A percentile compares a stretch with the other conserved stretches of the same genome.
Evolutionary conservation across 2,113 vertebrate genomes (phyloP).

Genomic region (Varanus salvator): DNA sequence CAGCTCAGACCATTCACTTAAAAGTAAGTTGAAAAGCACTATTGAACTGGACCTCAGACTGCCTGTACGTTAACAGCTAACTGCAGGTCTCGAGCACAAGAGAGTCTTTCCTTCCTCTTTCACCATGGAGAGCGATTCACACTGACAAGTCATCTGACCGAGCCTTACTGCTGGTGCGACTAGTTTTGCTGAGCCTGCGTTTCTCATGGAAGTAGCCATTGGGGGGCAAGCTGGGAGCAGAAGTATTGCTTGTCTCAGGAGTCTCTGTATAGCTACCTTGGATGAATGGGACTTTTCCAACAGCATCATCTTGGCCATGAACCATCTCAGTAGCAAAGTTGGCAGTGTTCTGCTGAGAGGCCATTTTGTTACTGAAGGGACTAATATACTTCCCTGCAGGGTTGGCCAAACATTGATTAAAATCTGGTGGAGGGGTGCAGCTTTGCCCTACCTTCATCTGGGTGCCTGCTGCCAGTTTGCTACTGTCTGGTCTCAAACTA

Average conservation of each 20-base stretch:
- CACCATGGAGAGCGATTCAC: conserved; percentile 62
- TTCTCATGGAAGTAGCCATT: conserved; percentile 84
- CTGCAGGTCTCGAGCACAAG: background rate
- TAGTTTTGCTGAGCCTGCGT: conserved; percentile 89
- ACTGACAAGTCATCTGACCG: conserved; percentile 91
- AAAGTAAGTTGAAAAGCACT: background rate
- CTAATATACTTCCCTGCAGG: conserved; percentile 79
- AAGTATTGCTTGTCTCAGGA: conserved; percentile 69
- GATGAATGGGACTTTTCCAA: conserved; percentile 79
- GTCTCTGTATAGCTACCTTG: conserved; percentile 81
- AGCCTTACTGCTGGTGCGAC: conserved; percentile 86
- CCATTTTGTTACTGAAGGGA: conserved; percentile 88
- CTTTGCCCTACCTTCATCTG: conserved; percentile 63
- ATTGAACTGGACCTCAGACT: conserved; percentile 14
- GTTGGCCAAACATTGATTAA: conserved; percentile 85
- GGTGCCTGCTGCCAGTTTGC: conserved; percentile 68
- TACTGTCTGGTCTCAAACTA: conserved; percentile 36
- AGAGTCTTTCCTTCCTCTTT: conserved; percentile 5
- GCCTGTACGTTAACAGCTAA: conserved; percentile 26
- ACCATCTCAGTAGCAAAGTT: conserved; percentile 88
- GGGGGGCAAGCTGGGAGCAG: conserved; percentile 60
- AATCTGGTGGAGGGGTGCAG: conserved; percentile 91
- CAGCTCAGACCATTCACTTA: background rate
- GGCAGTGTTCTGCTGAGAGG: conserved; percentile 91
- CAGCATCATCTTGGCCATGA: conserved; percentile 77